Conservation (phyloP, 2,888 invertebrate genomes). For the Scelioninae gen. 1 region DNA sequence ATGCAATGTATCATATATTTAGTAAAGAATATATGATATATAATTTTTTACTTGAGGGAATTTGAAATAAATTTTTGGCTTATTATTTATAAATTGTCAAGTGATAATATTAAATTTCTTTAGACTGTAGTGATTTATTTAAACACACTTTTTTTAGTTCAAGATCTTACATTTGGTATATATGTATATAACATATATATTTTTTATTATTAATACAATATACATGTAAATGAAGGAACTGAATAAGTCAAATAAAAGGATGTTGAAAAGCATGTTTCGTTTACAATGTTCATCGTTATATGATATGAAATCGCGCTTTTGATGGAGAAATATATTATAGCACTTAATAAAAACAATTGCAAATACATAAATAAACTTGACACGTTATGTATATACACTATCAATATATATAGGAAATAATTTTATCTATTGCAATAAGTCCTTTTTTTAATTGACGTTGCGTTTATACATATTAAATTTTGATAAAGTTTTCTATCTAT, state of each 20-base stretch:
- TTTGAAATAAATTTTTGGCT: too few relatives aligned
- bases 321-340: constrained; percentile 30
- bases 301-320: constrained; percentile 42
- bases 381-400: constrained; percentile 49
- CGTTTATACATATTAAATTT: constrained; percentile 11
- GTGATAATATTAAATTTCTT: too few relatives aligned
- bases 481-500: constrained; percentile 3
- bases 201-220: constrained; percentile 18
- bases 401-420: constrained; percentile 14
- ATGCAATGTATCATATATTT: too few relatives aligned
- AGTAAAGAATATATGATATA: too few relatives aligned
- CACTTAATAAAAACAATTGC: constrained; percentile 25
- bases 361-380: constrained; percentile 26
- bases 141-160: constrained; percentile 6
- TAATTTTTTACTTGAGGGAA: too few relatives aligned
- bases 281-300: too few relatives aligned
- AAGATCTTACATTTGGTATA: constrained; percentile 40
- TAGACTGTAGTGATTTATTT: too few relatives aligned
- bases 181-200: constrained; percentile 53
- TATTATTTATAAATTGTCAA: too few relatives aligned
- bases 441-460: constrained; percentile 32
- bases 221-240: constrained; percentile 45
- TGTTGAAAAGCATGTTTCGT: constrained; percentile 30
- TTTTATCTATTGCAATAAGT: constrained; percentile 17
- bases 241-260: constrained; percentile 25